Base-by-base conservation (phyloP, 2,113 vertebrate species). In the Macquaria australasica region DNA sequence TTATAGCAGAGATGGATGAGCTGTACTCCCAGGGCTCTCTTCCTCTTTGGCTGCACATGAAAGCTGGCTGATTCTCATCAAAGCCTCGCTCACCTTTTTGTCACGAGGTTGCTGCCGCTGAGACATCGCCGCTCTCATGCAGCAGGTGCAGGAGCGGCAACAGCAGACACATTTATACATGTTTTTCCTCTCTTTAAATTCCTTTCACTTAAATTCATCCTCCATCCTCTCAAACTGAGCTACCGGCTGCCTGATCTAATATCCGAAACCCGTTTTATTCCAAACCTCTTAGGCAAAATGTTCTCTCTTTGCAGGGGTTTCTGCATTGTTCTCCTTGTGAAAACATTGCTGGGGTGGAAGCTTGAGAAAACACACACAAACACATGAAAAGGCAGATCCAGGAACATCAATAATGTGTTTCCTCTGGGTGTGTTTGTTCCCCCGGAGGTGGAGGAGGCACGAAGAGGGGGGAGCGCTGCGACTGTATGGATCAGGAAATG, bases 41-140 rank as follows among this genome's bases (percentile, higher is more conserved):
- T 71, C 51, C 83, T 84, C 87, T 86, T 90, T 73, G 90, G 91
- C 92, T 89, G 78, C 89, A 89, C 87, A 91, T 92, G 85, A 92
- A 92, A 92, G 89, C 77, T 70, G 73, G 67, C 73, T 81, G 84
- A 85, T 87, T 87, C 70, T 69, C 90, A 93, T 92, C 91, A 92
- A 93, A 91, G 89, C 80, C 71, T 28, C 50, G 1, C 75, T 91
- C 83, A 83, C 90, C 88, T 89, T 87, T 87, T 66, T 78, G 86
- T 87, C 53, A 1, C 23, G 53, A 39, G 87, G 50, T 79, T 60
- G 39, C 82, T 74, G 78, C 82, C 39, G n/a, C 63, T 37, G 82
- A 87, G 79, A 81, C 79, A 14, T 31, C 9, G 8, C 18, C n/a
- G 0, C 68, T 78, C 77, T 77, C 69, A 4, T 79, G 72, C 63